Evolutionary conservation across 64 coral and sea anemone species (phyloP).

Genomic region (Astreopora myriophthalma): DNA sequence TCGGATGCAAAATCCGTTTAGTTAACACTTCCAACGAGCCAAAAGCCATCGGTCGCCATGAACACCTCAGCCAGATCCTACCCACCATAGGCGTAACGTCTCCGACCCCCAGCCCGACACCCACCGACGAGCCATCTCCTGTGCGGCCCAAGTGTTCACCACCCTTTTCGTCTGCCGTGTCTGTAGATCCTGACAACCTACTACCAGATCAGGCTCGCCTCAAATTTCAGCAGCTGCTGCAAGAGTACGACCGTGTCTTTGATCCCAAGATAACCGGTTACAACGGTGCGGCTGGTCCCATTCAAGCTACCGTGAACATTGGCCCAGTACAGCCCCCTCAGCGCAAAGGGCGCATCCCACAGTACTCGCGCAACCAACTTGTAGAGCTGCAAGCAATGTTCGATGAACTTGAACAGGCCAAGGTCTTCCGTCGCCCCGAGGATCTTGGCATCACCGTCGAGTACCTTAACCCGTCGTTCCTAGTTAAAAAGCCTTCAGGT

Average conservation of each 20-base stretch:
- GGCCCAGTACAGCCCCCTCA: constrained; percentile 48
- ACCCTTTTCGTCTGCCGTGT: constrained; percentile 1
- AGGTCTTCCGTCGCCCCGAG: constrained; percentile 34
- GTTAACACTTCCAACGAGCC: constrained; percentile 25
- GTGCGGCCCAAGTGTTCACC: not conserved
- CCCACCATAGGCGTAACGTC: not conserved
- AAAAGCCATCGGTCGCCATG: not conserved
- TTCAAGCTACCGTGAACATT: constrained; percentile 25
- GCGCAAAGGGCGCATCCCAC: constrained; percentile 52
- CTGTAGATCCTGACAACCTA: constrained; percentile 28
- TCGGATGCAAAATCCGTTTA: constrained; percentile 27
- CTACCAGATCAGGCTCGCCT: not conserved
- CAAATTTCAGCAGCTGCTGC: not conserved
- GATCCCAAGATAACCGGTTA: constrained; percentile 33
- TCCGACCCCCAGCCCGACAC: not conserved
- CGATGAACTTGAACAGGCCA: constrained; percentile 8
- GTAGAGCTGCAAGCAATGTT: constrained; percentile 37
- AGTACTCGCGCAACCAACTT: constrained; percentile 33
- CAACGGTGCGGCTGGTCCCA: constrained; percentile 28
- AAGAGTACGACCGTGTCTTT: constrained; percentile 14
- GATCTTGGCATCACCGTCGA: constrained; percentile 36
- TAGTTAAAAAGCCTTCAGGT: constrained; percentile 34
- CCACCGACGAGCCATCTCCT: not conserved
- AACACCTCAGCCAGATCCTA: constrained; percentile 39
- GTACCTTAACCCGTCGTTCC: constrained; percentile 50